Conservation (phyloP, 2,113 vertebrate species). For the Strigops habroptila region DNA sequence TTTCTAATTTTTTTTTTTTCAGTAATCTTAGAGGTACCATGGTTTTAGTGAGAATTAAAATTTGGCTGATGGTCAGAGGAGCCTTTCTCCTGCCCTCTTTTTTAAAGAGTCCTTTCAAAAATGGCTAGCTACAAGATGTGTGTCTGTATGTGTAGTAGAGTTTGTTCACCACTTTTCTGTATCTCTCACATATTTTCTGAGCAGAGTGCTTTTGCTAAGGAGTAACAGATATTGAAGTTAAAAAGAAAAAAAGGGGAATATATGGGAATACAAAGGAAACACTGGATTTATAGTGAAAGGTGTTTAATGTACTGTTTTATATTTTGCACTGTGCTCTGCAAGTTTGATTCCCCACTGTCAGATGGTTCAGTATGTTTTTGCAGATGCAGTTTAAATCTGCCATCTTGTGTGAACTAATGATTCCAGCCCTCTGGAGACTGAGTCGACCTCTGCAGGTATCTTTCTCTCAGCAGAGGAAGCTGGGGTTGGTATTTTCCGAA, state of each 20-base stretch:
- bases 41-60: background rate
- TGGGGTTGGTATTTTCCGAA: background rate
- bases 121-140: background rate
- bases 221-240: background rate
- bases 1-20: background rate
- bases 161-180: background rate
- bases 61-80: background rate
- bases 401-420: background rate
- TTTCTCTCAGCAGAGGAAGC: background rate
- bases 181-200: background rate
- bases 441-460: background rate
- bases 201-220: background rate
- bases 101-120: background rate
- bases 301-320: background rate
- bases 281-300: background rate
- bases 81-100: background rate
- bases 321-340: background rate
- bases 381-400: background rate
- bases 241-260: background rate
- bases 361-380: background rate
- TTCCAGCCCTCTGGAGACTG: background rate
- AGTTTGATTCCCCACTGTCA: background rate
- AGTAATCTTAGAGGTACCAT: background rate
- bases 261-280: background rate
- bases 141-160: background rate